These are phyloP conservation scores for Cossypha niveicapilla DNA, from an alignment of 2,797 vertebrate genomes.

Conservation along the genomic window DNA sequence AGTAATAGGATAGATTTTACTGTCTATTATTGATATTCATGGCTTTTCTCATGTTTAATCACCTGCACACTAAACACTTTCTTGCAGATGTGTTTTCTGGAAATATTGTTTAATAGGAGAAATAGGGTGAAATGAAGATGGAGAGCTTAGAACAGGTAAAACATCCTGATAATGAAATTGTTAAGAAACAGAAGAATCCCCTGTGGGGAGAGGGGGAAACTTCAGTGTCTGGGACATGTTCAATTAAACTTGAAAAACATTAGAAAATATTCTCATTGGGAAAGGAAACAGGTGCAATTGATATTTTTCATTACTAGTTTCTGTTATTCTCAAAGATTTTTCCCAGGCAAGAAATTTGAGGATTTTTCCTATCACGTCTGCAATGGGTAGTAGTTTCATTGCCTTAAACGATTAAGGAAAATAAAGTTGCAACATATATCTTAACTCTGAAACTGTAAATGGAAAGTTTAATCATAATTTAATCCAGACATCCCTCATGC, in stretches of 20 bases:
- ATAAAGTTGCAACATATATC: background rate
- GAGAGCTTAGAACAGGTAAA: background rate
- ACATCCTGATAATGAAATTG: background rate
- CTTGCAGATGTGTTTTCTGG: background rate
- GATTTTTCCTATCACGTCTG: background rate
- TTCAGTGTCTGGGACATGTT: background rate
- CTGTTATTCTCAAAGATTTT: background rate
- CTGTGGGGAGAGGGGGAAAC: background rate
- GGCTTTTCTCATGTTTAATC: background rate
- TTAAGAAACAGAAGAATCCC: background rate
- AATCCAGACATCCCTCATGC: background rate
- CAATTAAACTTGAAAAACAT: background rate
- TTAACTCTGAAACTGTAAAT: background rate
- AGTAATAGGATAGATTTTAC: background rate
- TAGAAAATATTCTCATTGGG: background rate
- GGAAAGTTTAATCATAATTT: background rate
- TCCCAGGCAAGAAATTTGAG: background rate
- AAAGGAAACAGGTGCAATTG: background rate
- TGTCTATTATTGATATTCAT: background rate
- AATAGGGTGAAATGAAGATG: background rate
- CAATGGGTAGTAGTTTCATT: background rate
- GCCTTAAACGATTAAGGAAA: background rate
- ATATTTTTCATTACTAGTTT: background rate
- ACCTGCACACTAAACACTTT: background rate
- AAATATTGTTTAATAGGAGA: background rate